Base-by-base conservation (phyloP, 2,888 invertebrate species). In the Prosopocoilus inquinatus region DNA sequence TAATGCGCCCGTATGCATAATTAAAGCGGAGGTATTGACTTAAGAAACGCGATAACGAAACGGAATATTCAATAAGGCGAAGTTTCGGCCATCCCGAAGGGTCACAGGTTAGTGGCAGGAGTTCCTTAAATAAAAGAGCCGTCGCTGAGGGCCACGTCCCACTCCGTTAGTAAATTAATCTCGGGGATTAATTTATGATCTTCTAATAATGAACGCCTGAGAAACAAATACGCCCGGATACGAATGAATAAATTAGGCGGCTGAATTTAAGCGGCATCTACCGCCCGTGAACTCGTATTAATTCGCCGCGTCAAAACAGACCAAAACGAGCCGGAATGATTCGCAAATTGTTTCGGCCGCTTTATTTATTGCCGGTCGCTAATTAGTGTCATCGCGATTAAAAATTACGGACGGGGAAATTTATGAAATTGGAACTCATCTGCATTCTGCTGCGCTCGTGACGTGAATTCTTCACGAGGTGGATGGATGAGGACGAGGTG, bases 121-220 rank as follows among this genome's bases (percentile, higher is more conserved):
- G 16, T 13, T 15, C 9, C 9, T 15, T 13, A 41, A 41, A 41
- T 15, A 41, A 41, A 16, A 15, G 9, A 41, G 9, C 9, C 16
- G 41, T 41, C 41, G 53, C 53, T 39, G 16, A 11, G 41, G 53
- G 53, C 53, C 34, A 41, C 53, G 48, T 48, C 52, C 53, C 56
- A 57, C 50, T 57, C 53, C 34, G 54, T 67, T 68, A 68, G 68
- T 70, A 69, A 69, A 71, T 70, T 71, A 70, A 70, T 71, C 66
- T 41, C 66, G 57, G 57, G 67, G 68, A 70, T 70, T 71, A 71
- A 71, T 70, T 71, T 71, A 71, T 67, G 68, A 69, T 69, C 69
- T 67, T 67, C 68, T 70, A 71, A 70, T 71, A 71, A 70, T 66
- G 67, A 69, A 67, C 66, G 66, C 59, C 59, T 61, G 64, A 68